phyloP scores from a whole-genome alignment of 2,888 invertebrate species.

The Orgyia antiqua region DNA sequence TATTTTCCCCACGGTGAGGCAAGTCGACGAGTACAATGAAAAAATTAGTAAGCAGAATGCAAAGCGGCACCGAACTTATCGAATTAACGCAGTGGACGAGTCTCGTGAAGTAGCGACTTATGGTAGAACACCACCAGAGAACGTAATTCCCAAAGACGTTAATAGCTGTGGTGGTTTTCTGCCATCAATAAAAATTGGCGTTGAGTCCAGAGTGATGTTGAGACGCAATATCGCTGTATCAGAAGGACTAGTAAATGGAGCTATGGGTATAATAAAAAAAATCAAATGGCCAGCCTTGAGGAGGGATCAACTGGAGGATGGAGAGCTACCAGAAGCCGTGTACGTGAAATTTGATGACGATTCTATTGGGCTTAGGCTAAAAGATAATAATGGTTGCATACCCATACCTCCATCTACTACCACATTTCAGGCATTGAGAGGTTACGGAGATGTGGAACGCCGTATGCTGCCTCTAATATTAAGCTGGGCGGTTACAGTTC shows the following conservation, averaged over 20 bases:
- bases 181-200: background rate
- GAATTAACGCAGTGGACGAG: conserved; percentile 6
- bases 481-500: too few species aligned
- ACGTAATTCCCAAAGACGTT: conserved; percentile 5
- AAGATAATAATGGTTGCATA: too few species aligned
- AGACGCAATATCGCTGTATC: background rate
- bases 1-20: conserved; percentile 3
- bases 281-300: too few species aligned
- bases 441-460: conserved; percentile 27
- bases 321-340: conserved; percentile 2
- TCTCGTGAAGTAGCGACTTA: conserved; percentile 5
- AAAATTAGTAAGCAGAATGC: background rate
- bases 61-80: background rate
- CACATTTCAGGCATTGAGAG: conserved; percentile 18
- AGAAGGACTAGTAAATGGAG: conserved; percentile 5
- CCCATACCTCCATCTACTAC: background rate
- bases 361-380: background rate
- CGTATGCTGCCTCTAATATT: too few species aligned
- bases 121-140: conserved; percentile 11
- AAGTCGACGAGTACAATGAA: conserved; percentile 1
- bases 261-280: conserved; percentile 7
- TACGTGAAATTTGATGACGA: conserved; percentile 8
- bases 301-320: conserved; percentile 12
- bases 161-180: conserved; percentile 4
- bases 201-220: background rate